A percentile compares a stretch with the other conserved stretches of the same genome.
phyloP scores from a whole-genome alignment of 2,113 vertebrate species.

The Leucopternis melanops region DNA sequence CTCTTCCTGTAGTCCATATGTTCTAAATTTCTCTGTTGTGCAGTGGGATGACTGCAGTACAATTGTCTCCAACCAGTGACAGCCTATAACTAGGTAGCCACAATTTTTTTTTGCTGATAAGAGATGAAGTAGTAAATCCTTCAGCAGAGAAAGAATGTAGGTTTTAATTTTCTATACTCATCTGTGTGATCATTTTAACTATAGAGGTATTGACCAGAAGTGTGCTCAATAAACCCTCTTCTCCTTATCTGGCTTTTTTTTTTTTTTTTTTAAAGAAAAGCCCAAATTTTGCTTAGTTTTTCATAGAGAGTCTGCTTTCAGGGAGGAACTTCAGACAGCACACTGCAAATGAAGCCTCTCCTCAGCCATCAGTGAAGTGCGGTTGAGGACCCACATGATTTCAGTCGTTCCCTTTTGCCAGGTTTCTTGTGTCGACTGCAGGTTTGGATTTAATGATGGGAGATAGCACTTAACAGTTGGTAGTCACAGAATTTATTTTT shows the following conservation, averaged over 20 bases:
- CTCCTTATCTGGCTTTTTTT: not conserved
- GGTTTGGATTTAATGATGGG: not conserved
- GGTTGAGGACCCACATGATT: fast-evolving
- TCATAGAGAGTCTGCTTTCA: not conserved
- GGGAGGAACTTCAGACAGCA: not conserved
- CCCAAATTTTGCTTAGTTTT: not conserved
- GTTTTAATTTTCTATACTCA: not conserved
- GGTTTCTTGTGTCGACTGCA: not conserved
- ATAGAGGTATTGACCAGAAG: not conserved
- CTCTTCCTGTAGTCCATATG: fast-evolving
- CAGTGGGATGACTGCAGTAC: not conserved
- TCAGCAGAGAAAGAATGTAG: not conserved
- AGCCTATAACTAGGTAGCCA: not conserved
- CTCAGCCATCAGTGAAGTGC: not conserved
- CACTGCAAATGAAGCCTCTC: not conserved
- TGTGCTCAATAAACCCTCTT: not conserved
- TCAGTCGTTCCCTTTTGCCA: not conserved
- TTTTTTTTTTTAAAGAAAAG: not conserved
- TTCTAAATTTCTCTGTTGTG: not conserved
- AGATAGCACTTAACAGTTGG: not conserved
- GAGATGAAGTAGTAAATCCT: not conserved
- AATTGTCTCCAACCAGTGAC: not conserved
- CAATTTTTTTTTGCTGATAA: not conserved
- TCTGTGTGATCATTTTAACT: not conserved
- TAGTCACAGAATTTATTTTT: not conserved